These are phyloP conservation scores for Nannospalax galili DNA, from an alignment of 2,113 vertebrate species.

Conservation along the genomic window DNA sequence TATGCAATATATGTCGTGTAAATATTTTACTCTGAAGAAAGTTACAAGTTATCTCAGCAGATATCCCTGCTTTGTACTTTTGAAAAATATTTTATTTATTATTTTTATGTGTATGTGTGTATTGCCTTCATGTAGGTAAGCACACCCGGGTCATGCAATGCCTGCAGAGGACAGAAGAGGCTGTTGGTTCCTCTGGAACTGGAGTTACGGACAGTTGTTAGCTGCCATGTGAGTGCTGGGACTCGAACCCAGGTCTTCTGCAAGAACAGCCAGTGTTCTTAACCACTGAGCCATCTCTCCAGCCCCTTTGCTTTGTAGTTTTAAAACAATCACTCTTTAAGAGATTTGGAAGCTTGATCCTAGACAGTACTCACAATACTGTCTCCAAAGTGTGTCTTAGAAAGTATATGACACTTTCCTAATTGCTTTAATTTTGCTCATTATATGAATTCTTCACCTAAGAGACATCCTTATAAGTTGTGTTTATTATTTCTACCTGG, in stretches of 20 bases:
- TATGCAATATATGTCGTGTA: background rate
- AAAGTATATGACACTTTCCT: background rate
- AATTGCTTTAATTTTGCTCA: constrained; percentile 44
- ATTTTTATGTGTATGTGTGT: no score
- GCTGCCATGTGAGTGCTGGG: no score
- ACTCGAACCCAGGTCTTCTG: no score
- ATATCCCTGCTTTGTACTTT: background rate
- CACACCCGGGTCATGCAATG: no score
- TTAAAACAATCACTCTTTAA: background rate
- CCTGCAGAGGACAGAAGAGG: no score
- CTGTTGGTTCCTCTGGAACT: no score
- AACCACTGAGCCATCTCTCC: no score
- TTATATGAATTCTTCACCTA: background rate
- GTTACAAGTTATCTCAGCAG: background rate
- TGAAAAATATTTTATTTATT: no score
- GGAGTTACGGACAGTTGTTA: no score
- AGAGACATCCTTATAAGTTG: background rate
- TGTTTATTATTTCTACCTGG: background rate
- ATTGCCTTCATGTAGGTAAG: no score
- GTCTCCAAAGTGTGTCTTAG: background rate
- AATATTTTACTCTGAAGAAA: background rate
- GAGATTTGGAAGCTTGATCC: background rate
- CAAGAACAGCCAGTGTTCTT: no score
- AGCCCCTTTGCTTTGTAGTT: background rate
- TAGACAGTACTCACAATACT: background rate